These are phyloP conservation scores for Drosophila pectinifera DNA, from an alignment of 1,140 invertebrate genomes.

Conservation along the genomic window DNA sequence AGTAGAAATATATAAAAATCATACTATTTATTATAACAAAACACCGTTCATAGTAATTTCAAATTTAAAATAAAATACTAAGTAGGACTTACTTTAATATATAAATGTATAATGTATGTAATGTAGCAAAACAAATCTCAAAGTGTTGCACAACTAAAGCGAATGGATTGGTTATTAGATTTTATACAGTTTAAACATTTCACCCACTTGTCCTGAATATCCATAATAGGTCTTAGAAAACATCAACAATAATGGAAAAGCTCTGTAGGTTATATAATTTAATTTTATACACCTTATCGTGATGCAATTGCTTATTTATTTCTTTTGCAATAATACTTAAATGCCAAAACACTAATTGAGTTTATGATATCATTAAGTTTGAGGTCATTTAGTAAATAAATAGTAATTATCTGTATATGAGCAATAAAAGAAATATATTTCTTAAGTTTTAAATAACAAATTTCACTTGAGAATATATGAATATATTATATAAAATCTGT, in stretches of 20 bases:
- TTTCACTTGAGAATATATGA: no score
- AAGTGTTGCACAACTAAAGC: background rate
- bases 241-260: no score
- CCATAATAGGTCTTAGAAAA: background rate
- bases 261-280: background rate
- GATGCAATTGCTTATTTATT: no score
- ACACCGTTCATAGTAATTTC: no score
- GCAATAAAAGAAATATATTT: background rate
- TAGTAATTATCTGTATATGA: background rate
- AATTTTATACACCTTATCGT: no score
- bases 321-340: no score
- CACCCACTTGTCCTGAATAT: background rate
- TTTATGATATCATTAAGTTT: background rate
- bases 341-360: background rate
- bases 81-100: background rate
- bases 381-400: background rate
- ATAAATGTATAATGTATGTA: no score
- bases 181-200: background rate
- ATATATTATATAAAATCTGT: no score
- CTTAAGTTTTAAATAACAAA: no score
- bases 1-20: background rate
- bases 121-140: conserved; percentile 30
- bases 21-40: background rate
- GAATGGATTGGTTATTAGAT: background rate
- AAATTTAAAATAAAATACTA: no score